Conservation (phyloP, 2,888 invertebrate genomes). For the Meiosimyza decipiens region DNA sequence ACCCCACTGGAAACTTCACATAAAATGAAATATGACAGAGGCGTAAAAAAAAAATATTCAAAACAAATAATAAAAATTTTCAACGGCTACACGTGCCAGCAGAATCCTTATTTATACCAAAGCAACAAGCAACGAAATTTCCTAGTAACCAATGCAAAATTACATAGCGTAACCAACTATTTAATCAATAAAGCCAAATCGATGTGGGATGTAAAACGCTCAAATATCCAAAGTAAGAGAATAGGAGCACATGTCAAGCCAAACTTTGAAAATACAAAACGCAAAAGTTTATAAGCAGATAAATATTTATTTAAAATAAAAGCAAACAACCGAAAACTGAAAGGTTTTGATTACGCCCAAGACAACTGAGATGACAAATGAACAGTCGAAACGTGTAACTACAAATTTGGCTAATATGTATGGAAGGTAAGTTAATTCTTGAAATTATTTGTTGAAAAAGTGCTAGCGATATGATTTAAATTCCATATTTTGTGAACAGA, state of each 20-base stretch:
- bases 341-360: background rate
- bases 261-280: too few relatives aligned
- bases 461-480: background rate
- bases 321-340: too few relatives aligned
- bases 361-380: background rate
- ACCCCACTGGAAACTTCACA: too few relatives aligned
- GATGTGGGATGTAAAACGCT: slow-evolving; percentile 33
- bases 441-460: background rate
- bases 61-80: background rate
- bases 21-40: too few relatives aligned
- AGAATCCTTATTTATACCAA: background rate
- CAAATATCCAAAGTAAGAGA: slow-evolving; percentile 19
- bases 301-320: too few relatives aligned
- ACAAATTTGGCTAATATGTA: slow-evolving; percentile 40
- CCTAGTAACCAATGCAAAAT: slow-evolving; percentile 10
- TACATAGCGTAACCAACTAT: background rate
- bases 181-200: slow-evolving; percentile 8
- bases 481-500: slow-evolving; percentile 30
- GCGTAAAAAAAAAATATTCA: too few relatives aligned
- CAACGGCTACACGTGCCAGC: background rate
- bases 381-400: slow-evolving; percentile 26
- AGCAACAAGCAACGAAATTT: slow-evolving; percentile 4
- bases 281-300: too few relatives aligned
- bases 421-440: slow-evolving; percentile 42
- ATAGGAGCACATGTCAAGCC: too few relatives aligned